Base-by-base conservation (phyloP, 2,797 vertebrate genomes). In the Amniataba percoides region DNA sequence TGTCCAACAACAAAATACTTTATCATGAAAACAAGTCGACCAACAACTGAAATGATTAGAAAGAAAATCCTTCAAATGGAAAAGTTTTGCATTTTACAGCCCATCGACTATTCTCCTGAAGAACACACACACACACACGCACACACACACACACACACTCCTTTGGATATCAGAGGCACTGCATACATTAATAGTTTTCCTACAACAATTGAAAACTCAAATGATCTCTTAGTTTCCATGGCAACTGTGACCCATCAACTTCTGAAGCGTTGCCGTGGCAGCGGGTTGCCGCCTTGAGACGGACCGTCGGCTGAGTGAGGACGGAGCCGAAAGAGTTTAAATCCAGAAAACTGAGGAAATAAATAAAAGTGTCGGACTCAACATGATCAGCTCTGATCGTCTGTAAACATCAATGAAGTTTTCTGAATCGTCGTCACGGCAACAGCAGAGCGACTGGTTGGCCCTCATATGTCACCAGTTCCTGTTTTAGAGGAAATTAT, bases 371-470 rank as follows among this genome's bases (percentile, higher is more conserved):
- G 8, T 7, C 34, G 8, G 13, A 1, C 5, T 23, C 1, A 51
- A 58, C 31, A 15, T 18, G 3, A 23, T 43, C 27, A 31, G 27
- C 19, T 51, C 19, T 7, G 34, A 21, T 13, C 16, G 16, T 23
- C 75, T 53, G 75, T 27, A 19, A 73, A 67, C 74, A 52, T n/a
- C 12, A 39, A 18, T 8, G 16, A 64, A 39, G 16, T 0, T 11
- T 7, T 23, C 7, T 7, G 16, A 21, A 16, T 23, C 45, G 7
- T 34, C 2, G 21, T 5, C 51, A 18, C 0, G 19, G 71, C n/a
- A 14, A 63, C 59, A 63, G 27, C 18, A 0, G 5, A 7, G 77
- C 31, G 19, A 23, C 52, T 19, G 65, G 58, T 74, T 74, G 59
- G 64, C 53, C 13, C 0, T n/a, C 42, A 48, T 10, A 52, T 7